Evolutionary conservation across 1,140 invertebrate genomes (phyloP).

Genomic region (Anastrepha obliqua): DNA sequence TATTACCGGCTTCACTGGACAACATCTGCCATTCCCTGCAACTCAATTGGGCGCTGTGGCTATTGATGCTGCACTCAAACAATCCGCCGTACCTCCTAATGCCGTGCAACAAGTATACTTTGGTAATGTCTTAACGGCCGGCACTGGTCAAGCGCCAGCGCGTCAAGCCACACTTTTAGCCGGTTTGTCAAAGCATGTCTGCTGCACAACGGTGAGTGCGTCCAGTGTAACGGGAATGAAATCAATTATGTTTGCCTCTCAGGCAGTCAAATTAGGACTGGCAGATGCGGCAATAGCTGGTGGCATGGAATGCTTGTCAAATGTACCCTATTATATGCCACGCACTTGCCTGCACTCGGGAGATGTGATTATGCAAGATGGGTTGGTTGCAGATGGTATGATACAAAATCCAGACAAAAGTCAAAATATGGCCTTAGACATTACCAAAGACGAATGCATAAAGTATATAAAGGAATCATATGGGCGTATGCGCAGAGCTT

Average conservation of each 20-base stretch:
- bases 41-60: slow-evolving; percentile 59
- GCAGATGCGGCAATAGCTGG: slow-evolving; percentile 17
- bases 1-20: slow-evolving; percentile 23
- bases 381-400: neutral
- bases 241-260: slow-evolving; percentile 27
- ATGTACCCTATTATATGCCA: slow-evolving; percentile 31
- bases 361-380: neutral
- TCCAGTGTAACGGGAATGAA: slow-evolving; percentile 28
- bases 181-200: slow-evolving; percentile 20
- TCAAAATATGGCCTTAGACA: neutral
- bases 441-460: neutral
- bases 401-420: neutral
- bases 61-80: slow-evolving; percentile 66
- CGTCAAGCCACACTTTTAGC: slow-evolving; percentile 33
- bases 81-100: slow-evolving; percentile 61
- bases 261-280: neutral
- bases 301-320: slow-evolving; percentile 22
- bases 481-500: slow-evolving; percentile 1
- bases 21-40: neutral
- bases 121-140: slow-evolving; percentile 51
- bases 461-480: slow-evolving; percentile 27
- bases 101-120: slow-evolving; percentile 62
- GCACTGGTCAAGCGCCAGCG: slow-evolving; percentile 5
- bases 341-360: neutral
- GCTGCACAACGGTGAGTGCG: slow-evolving; percentile 32